Conservation (phyloP, 2,797 vertebrate genomes). For the Rhabdomys pumilio region DNA sequence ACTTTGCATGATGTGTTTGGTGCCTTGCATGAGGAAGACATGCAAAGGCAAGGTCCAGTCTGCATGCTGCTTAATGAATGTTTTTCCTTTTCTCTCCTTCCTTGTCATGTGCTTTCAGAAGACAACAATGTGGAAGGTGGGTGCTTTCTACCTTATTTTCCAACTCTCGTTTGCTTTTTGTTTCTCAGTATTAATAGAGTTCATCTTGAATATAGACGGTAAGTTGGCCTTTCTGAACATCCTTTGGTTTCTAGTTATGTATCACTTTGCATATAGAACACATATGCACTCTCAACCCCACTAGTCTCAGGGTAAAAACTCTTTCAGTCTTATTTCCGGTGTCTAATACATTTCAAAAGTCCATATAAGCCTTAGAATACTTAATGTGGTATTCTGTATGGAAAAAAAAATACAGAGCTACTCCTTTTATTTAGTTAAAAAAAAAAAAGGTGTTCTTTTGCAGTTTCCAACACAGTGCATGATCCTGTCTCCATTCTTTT, state of each 20-base stretch:
- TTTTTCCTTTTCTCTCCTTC: slow-evolving; percentile 99
- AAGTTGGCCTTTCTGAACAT: slow-evolving; percentile 87
- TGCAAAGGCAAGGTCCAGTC: slow-evolving; percentile 97
- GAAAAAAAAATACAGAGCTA: slow-evolving; percentile 81
- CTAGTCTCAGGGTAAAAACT: neutral
- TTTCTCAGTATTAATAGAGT: slow-evolving; percentile 87
- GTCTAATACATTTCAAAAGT: neutral
- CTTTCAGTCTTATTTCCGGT: neutral
- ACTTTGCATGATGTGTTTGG: slow-evolving; percentile 98
- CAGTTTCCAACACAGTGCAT: slow-evolving; percentile 82
- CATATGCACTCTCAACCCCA: neutral
- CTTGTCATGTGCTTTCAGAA: slow-evolving; percentile 98
- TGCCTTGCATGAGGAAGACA: slow-evolving; percentile 98
- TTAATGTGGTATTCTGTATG: slow-evolving; percentile 83
- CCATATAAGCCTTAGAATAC: neutral
- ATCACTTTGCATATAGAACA: slow-evolving; percentile 88
- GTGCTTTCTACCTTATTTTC: slow-evolving; percentile 92
- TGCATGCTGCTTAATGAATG: slow-evolving; percentile 99
- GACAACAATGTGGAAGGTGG: slow-evolving; percentile 98
- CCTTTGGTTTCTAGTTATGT: slow-evolving; percentile 71
- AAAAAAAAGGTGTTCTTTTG: slow-evolving; percentile 69
- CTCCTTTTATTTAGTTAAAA: slow-evolving; percentile 61
- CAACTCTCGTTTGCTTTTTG: slow-evolving; percentile 84
- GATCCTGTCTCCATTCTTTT: slow-evolving; percentile 73
- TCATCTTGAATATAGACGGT: slow-evolving; percentile 86